Conservation (phyloP, 1,140 invertebrate genomes). For the Ectropis grisescens region DNA sequence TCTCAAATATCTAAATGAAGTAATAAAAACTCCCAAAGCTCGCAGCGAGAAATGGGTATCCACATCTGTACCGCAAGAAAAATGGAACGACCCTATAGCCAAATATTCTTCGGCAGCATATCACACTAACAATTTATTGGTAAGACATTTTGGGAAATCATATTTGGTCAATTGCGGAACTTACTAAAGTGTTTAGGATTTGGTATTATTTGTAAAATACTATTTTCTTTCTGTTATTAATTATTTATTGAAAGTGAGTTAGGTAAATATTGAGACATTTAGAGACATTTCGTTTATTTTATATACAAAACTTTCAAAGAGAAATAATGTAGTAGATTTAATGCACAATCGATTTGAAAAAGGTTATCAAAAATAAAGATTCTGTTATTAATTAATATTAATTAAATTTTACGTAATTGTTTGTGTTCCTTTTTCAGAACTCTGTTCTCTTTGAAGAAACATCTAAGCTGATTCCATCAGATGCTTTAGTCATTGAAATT, state of each 20-base stretch:
- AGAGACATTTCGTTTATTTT: no score
- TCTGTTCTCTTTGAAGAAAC: conserved; percentile 84
- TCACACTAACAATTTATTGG: conserved; percentile 89
- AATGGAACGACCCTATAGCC: conserved; percentile 77
- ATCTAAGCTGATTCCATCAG: conserved; percentile 75
- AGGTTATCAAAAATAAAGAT: no score
- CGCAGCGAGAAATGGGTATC: conserved; percentile 86
- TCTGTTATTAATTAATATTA: no score
- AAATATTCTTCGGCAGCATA: conserved; percentile 86
- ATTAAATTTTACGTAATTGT: no score
- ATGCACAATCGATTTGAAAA: no score
- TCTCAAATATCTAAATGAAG: conserved; percentile 76
- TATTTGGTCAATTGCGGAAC: conserved; percentile 1
- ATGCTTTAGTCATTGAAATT: conserved; percentile 78
- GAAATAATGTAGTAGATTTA: no score
- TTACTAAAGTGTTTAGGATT: no score
- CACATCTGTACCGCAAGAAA: conserved; percentile 81
- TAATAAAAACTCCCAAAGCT: conserved; percentile 74
- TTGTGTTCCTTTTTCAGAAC: conserved; percentile 28
- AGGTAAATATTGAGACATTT: no score
- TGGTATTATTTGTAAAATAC: no score
- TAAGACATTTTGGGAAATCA: conserved; percentile 3
- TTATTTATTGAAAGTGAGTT: no score
- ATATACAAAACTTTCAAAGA: no score
- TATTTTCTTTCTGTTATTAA: no score